These are phyloP conservation scores for Drosophila watanabei DNA, from an alignment of 1,140 invertebrate species.

Conservation along the genomic window DNA sequence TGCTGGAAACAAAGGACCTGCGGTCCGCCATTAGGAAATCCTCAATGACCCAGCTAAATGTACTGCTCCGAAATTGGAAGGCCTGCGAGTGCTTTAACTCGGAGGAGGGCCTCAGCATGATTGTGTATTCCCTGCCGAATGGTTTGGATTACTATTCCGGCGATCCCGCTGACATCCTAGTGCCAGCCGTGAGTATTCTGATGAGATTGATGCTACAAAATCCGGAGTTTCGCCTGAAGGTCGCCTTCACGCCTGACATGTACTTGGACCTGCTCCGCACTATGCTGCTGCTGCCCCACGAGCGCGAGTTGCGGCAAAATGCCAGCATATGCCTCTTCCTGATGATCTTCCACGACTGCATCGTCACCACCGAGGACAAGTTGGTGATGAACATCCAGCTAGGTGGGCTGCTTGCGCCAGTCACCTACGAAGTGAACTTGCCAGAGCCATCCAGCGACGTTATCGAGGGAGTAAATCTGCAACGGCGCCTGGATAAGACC, in stretches of 20 bases:
- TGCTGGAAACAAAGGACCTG: constrained; percentile 61
- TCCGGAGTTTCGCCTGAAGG: constrained; percentile 32
- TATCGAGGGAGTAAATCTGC: constrained; percentile 21
- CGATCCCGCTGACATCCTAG: constrained; percentile 50
- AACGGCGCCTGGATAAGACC: constrained; percentile 10
- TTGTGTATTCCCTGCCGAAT: constrained; percentile 47
- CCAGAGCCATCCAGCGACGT: neutral
- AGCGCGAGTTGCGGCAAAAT: constrained; percentile 44
- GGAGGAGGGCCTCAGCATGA: constrained; percentile 4
- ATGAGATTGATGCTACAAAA: constrained; percentile 55
- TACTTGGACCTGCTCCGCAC: constrained; percentile 56
- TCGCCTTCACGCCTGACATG: constrained; percentile 45
- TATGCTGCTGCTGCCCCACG: constrained; percentile 46
- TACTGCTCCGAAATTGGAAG: constrained; percentile 66
- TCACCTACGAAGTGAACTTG: constrained; percentile 30
- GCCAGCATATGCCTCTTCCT: constrained; percentile 62
- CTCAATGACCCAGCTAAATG: constrained; percentile 72
- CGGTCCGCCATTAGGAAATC: constrained; percentile 68
- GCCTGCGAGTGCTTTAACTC: constrained; percentile 35
- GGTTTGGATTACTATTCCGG: neutral
- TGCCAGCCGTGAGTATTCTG: constrained; percentile 67
- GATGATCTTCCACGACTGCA: constrained; percentile 52
- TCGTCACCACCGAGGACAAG: constrained; percentile 30
- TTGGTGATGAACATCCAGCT: constrained; percentile 44
- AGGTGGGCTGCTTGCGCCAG: constrained; percentile 43